Conservation (phyloP, 2,888 invertebrate genomes). For the Nymphalis urticae region DNA sequence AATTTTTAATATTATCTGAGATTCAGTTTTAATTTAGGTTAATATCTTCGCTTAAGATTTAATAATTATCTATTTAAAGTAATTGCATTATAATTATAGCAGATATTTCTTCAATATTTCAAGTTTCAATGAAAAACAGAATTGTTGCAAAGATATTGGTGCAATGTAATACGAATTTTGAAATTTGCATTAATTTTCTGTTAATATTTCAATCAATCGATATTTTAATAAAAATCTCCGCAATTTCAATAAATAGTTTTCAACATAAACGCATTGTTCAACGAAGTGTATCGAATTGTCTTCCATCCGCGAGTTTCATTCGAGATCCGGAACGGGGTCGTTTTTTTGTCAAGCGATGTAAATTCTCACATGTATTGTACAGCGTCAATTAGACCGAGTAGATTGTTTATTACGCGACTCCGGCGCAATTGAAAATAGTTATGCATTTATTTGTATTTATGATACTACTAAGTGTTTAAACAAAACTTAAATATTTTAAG, state of each 20-base stretch:
- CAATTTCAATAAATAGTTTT: background rate
- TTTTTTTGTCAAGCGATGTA: slow-evolving; percentile 39
- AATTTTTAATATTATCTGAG: no score
- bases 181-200: background rate
- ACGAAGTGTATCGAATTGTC: slow-evolving; percentile 18
- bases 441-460: background rate
- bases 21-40: no score
- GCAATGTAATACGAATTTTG: background rate
- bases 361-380: slow-evolving; percentile 44
- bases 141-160: background rate
- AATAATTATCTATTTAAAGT: no score
- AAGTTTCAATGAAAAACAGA: no score
- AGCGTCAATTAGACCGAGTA: slow-evolving; percentile 34
- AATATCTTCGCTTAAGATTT: no score
- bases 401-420: slow-evolving; percentile 1
- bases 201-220: slow-evolving; percentile 1
- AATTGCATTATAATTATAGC: no score
- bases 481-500: background rate
- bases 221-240: background rate
- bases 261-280: slow-evolving; percentile 14
- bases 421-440: background rate
- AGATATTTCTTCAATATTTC: no score
- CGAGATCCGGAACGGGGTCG: slow-evolving; percentile 44
- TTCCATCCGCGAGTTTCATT: slow-evolving; percentile 22
- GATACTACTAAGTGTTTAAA: background rate